Percentiles rank a stretch among this genome's conserved stretches.
Conservation (phyloP, 2,797 vertebrate genomes). For the Eulemur coronatus region DNA sequence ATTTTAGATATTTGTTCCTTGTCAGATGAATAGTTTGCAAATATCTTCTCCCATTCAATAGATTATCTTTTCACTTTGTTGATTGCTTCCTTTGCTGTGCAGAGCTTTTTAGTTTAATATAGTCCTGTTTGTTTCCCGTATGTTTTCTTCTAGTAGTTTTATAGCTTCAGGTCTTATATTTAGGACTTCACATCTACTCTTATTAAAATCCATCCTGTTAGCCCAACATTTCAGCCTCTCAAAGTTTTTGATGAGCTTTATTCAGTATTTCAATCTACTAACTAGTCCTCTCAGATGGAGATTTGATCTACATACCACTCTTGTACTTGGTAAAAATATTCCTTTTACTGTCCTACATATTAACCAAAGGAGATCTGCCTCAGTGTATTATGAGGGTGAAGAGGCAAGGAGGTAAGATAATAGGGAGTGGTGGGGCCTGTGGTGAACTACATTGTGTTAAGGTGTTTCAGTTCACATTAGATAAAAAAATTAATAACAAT, state of each 20-base stretch:
- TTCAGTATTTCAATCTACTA: neutral
- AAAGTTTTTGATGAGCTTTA: neutral
- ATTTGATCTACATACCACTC: neutral
- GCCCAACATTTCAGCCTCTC: neutral
- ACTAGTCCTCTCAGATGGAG: neutral
- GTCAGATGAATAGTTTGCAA: neutral
- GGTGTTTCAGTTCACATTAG: neutral
- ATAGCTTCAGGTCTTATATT: neutral
- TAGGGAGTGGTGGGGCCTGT: neutral
- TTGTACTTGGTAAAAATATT: neutral
- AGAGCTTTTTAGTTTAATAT: neutral
- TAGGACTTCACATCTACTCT: neutral
- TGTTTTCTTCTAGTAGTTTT: neutral
- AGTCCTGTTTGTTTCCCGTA: neutral
- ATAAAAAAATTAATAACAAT: neutral
- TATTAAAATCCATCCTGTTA: slow-evolving; percentile 15
- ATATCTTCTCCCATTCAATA: neutral
- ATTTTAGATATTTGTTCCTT: neutral
- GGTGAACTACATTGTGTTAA: neutral
- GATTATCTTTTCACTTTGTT: neutral
- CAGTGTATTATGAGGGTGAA: neutral
- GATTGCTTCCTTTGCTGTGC: neutral
- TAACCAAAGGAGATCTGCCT: neutral
- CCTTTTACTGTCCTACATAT: neutral
- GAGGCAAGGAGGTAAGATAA: neutral